phyloP scores from a whole-genome alignment of 2,113 vertebrate species.

The Poecilia latipinna region DNA sequence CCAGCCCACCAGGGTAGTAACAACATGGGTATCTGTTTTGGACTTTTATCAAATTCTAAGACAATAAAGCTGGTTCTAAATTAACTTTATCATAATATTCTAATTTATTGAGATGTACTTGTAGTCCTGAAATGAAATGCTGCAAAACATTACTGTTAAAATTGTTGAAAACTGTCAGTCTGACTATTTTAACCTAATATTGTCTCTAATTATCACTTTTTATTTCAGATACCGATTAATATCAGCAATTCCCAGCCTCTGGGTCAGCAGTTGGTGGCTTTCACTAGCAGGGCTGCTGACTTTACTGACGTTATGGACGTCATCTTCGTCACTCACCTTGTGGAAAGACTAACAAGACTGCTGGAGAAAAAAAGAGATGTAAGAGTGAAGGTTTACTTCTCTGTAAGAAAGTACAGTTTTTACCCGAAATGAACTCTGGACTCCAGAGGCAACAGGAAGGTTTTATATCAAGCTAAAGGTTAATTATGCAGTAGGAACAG shows the following conservation, averaged over 20 bases:
- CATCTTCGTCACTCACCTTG: conserved; percentile 88
- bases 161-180: too few species aligned
- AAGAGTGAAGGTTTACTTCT: conserved; percentile 53
- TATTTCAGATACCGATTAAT: conserved; percentile 86
- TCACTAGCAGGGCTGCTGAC: conserved; percentile 84
- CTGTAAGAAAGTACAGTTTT: conserved; percentile 20
- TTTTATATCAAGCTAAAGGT: conserved; percentile 43
- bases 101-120: not conserved
- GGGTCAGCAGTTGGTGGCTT: conserved; percentile 85
- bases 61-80: not conserved
- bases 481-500: conserved; percentile 20
- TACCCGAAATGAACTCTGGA: conserved; percentile 22
- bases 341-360: conserved; percentile 87
- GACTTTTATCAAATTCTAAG: too few species aligned
- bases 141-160: too few species aligned
- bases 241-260: conserved; percentile 83
- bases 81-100: not conserved
- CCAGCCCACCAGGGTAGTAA: too few species aligned
- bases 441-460: not conserved
- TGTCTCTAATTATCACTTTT: not conserved
- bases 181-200: too few species aligned
- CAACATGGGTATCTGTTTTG: too few species aligned
- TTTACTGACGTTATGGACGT: conserved; percentile 91
- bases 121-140: not conserved
- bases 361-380: conserved; percentile 85